Conservation (phyloP, 2,797 vertebrate genomes). For the Parauchenoglanis punctatus region DNA sequence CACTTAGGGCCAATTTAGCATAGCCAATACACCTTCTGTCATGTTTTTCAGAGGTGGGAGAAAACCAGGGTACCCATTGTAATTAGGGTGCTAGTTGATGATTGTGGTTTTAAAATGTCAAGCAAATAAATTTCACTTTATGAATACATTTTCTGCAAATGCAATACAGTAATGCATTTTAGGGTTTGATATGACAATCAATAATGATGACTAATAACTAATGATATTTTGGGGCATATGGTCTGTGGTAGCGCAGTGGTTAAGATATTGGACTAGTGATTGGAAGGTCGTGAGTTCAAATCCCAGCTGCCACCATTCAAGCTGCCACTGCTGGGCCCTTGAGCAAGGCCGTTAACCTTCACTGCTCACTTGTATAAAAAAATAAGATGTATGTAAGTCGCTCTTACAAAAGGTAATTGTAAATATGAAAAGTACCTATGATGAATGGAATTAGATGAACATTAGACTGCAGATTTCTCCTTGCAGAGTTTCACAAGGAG, state of each 20-base stretch:
- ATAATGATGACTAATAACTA: not conserved
- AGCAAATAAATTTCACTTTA: not conserved
- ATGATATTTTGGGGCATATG: not conserved
- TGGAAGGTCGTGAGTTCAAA: no score
- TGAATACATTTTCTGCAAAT: not conserved
- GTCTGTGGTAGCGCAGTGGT: not conserved
- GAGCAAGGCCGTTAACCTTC: no score
- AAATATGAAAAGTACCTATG: not conserved
- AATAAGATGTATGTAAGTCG: no score
- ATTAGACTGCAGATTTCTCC: not conserved
- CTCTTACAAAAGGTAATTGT: no score
- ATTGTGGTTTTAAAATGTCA: not conserved
- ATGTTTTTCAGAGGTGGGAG: not conserved
- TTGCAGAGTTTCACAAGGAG: not conserved
- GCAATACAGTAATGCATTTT: not conserved
- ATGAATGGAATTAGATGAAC: not conserved
- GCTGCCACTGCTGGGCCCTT: no score
- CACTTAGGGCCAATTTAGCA: not conserved
- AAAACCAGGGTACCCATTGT: not conserved
- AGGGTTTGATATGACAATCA: not conserved
- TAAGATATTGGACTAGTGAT: no score
- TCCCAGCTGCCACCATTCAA: no score
- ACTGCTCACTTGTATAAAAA: no score
- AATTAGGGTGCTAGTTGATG: not conserved
- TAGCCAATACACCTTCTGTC: not conserved